Conservation (phyloP, 2,797 vertebrate species). For the Lepidocolaptes lacrymiger region DNA sequence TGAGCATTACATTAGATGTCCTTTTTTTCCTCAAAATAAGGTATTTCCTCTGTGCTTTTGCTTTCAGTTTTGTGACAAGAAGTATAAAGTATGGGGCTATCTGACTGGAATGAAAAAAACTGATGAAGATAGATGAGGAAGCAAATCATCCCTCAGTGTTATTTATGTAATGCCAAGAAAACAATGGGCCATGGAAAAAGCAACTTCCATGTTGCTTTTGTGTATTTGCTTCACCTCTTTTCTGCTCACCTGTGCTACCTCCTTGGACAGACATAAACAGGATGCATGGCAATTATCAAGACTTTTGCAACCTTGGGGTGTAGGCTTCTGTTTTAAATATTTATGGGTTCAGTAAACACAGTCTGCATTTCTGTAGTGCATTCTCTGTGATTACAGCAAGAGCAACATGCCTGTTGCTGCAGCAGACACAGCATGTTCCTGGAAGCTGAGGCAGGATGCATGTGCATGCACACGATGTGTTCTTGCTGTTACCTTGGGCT, state of each 20-base stretch:
- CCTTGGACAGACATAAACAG: conserved; percentile 6
- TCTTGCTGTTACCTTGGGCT: not conserved
- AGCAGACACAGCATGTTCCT: not conserved
- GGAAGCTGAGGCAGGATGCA: not conserved
- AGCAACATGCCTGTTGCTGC: not conserved
- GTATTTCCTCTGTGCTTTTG: not conserved
- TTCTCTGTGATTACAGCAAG: not conserved
- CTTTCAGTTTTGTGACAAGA: not conserved
- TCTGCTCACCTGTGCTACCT: not conserved
- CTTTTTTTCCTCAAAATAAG: not conserved
- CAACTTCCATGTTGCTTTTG: not conserved
- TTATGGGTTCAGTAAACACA: not conserved
- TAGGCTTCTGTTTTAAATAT: conserved; percentile 12
- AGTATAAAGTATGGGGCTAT: not conserved
- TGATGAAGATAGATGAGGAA: not conserved
- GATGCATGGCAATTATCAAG: conserved; percentile 21
- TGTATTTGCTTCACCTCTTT: not conserved
- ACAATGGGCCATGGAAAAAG: not conserved
- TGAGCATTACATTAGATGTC: not conserved
- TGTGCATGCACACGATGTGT: not conserved
- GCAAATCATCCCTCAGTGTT: not conserved
- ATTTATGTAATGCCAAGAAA: not conserved
- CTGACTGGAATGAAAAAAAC: not conserved
- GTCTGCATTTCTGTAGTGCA: not conserved
- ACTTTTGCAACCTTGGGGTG: conserved; percentile 40